These are phyloP conservation scores for Leucosticte australis DNA, from an alignment of 2,113 vertebrate species.

Conservation along the genomic window DNA sequence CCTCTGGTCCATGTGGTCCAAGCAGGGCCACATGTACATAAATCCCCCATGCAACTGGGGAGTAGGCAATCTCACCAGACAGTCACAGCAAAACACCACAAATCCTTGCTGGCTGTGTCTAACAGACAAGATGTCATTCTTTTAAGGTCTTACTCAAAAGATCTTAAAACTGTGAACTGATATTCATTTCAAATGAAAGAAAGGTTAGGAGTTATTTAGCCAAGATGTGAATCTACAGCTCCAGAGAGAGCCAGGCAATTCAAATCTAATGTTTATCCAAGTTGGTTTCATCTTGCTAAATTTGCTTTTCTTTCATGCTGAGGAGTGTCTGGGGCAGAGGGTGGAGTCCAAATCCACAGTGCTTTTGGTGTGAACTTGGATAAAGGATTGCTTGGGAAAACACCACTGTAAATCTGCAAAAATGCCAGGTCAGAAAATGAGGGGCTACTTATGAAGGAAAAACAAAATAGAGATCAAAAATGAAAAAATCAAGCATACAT, in stretches of 20 bases:
- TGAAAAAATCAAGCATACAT: neutral
- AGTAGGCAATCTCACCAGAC: neutral
- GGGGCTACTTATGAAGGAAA: neutral
- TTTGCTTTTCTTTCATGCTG: constrained; percentile 44
- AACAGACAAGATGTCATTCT: neutral
- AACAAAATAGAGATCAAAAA: constrained; percentile 30
- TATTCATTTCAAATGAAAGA: neutral
- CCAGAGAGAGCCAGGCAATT: neutral
- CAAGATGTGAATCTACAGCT: neutral
- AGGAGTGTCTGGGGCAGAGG: constrained; percentile 15
- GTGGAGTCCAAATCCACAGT: neutral
- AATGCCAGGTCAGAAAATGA: neutral
- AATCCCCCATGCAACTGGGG: neutral
- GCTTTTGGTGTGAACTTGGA: neutral
- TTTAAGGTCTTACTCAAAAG: neutral
- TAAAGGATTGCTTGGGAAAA: constrained; percentile 11
- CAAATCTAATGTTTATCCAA: constrained; percentile 4
- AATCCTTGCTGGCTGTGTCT: neutral
- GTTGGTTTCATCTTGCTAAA: neutral
- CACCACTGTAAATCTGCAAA: neutral
- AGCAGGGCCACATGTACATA: neutral
- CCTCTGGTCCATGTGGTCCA: neutral
- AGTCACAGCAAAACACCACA: neutral
- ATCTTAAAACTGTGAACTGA: neutral
- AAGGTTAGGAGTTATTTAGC: neutral